Percentiles rank a stretch among this genome's conserved stretches.
phyloP scores from a whole-genome alignment of 2,888 invertebrate genomes.

The Eupithecia centaureata region DNA sequence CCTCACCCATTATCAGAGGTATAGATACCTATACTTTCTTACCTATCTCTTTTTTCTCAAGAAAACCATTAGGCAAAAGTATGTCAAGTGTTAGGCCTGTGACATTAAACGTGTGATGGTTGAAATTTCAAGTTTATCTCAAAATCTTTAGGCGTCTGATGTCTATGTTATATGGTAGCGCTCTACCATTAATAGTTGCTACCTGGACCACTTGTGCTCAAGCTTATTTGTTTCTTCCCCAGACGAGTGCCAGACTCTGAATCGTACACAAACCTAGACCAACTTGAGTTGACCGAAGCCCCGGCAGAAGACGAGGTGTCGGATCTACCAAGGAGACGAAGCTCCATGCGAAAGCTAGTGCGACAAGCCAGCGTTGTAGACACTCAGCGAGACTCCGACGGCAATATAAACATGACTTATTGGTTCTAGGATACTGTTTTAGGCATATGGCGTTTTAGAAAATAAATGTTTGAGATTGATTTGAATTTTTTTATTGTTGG shows the following conservation, averaged over 20 bases:
- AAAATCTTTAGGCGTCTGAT: not conserved
- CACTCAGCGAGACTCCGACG: constrained; percentile 90
- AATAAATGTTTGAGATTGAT: not conserved
- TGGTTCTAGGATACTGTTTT: constrained; percentile 87
- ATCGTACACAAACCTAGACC: constrained; percentile 90
- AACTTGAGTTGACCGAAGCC: constrained; percentile 76
- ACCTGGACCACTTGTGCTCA: not conserved
- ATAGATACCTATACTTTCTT: not conserved
- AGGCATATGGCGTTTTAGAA: not conserved
- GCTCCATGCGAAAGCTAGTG: constrained; percentile 87
- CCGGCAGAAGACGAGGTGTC: constrained; percentile 62
- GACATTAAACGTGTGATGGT: not conserved
- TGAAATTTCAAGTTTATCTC: not conserved
- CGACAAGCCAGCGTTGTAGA: constrained; percentile 92
- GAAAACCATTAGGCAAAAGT: not conserved
- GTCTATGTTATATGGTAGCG: not conserved
- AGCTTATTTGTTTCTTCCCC: constrained; percentile 18
- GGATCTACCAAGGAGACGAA: constrained; percentile 66
- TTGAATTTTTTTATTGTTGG: not conserved
- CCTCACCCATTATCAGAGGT: not conserved
- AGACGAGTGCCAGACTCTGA: constrained; percentile 83
- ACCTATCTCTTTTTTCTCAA: not conserved
- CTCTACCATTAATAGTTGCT: not conserved
- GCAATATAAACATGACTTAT: constrained; percentile 93
- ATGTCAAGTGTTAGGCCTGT: not conserved